These are phyloP conservation scores for Coluber constrictor DNA, from an alignment of 2,797 vertebrate species.

Conservation along the genomic window DNA sequence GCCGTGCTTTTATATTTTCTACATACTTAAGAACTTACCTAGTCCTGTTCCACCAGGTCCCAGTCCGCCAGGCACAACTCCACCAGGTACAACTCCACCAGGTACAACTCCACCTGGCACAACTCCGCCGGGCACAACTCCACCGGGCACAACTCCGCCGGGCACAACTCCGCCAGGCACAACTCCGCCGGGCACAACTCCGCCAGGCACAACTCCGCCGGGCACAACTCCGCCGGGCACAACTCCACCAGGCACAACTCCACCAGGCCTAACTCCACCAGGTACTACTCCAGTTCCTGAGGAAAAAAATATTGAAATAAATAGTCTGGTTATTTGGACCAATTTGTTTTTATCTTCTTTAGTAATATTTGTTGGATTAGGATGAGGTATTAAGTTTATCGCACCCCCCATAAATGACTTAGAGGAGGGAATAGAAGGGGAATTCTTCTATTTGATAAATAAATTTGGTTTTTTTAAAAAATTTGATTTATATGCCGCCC, in stretches of 20 bases:
- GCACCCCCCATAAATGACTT: too few relatives aligned
- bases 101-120: too few relatives aligned
- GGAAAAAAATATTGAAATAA: background rate
- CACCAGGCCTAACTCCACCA: accelerated
- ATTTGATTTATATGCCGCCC: too few relatives aligned
- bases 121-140: too few relatives aligned
- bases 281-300: background rate
- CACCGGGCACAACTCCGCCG: background rate
- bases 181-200: background rate
- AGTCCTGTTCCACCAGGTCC: background rate
- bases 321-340: background rate
- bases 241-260: background rate
- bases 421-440: too few relatives aligned
- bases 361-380: background rate
- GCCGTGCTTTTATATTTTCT: background rate
- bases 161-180: background rate
- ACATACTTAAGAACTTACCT: background rate
- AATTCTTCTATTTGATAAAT: too few relatives aligned
- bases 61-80: background rate
- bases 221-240: accelerated
- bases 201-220: background rate
- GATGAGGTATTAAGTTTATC: background rate
- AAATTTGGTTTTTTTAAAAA: too few relatives aligned
- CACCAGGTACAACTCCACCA: too few relatives aligned
- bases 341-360: background rate